phyloP scores from a whole-genome alignment of 2,797 vertebrate genomes.

The Malurus leucopterus region DNA sequence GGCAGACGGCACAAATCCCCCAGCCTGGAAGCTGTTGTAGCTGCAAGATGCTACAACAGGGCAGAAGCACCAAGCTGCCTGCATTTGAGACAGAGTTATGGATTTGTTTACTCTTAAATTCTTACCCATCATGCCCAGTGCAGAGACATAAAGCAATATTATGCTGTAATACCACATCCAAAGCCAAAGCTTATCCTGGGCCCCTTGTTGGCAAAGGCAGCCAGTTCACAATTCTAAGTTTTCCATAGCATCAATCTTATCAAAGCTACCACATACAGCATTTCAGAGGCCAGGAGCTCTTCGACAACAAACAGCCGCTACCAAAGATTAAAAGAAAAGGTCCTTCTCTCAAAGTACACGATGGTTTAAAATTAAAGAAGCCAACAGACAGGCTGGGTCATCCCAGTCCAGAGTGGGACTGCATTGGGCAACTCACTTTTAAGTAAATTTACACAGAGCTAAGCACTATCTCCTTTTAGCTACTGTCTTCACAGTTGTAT shows the following conservation, averaged over 20 bases:
- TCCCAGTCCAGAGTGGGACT: not conserved
- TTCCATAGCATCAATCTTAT: not conserved
- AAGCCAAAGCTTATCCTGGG: not conserved
- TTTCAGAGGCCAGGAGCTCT: not conserved
- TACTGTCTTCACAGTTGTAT: not conserved
- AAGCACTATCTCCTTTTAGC: not conserved
- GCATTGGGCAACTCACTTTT: not conserved
- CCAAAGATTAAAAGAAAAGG: not conserved
- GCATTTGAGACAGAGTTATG: not conserved
- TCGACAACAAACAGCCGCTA: not conserved
- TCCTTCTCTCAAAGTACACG: not conserved
- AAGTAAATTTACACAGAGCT: not conserved
- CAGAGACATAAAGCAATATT: rapidly evolving
- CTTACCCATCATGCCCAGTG: not conserved
- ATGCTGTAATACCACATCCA: not conserved
- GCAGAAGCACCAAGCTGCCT: not conserved
- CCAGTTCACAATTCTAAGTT: not conserved
- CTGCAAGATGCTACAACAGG: not conserved
- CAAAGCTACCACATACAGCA: not conserved
- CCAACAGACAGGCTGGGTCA: not conserved
- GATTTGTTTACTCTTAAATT: not conserved
- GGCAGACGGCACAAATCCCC: not conserved
- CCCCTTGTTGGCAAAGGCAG: not conserved
- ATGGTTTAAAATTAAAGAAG: not conserved
- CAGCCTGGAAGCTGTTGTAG: not conserved